Base-by-base conservation (phyloP, 2,113 vertebrate species). In the Nannobrachium achirus region DNA sequence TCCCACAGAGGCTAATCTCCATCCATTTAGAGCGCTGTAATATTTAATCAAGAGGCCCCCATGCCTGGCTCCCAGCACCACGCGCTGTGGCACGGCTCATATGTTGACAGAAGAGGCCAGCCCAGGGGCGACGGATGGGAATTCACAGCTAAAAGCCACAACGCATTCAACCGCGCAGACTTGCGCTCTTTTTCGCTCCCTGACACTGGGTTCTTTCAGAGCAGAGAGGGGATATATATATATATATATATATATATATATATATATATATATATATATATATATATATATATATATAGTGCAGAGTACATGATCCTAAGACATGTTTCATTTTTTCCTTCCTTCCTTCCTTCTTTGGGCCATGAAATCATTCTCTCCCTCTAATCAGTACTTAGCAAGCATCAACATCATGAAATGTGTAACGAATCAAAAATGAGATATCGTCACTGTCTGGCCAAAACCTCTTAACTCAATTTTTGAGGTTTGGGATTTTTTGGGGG, bases 1-100 rank as follows among this genome's bases (percentile, higher is more conserved):
- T 90, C 86, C 88, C 88, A 89, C 88, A 89, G 87, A 90, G 83
- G 75, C 87, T 90, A 90, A 91, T 91, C 89, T 90, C 86, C 80
- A 87, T 91, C 87, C 89, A 90, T 90, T 91, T 91, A 89, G 84
- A 76, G 78, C 73, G 69, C 79, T 89, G 89, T 89, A 91, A 92
- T 90, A 92, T 91, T 92, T 91, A 91, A 91, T 92, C 86, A 90
- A 76, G 66, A 87, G 73, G 84, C 79, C 58, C 73, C 53, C 75
- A n/a, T n/a, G 78, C 78, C 81, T 74, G n/a, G 73, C 85, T 89
- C 77, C 75, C 78, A 78, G 81, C 66, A 9, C 73, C 70, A 78
- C 67, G 70, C 71, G 72, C 79, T 72, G 73, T 81, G 87, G 82
- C 87, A 71, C 56, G 50, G 69, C 68, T 89, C 85, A 83, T 89